phyloP scores from a whole-genome alignment of 2,888 invertebrate species.

The Eupeodes luniger region DNA sequence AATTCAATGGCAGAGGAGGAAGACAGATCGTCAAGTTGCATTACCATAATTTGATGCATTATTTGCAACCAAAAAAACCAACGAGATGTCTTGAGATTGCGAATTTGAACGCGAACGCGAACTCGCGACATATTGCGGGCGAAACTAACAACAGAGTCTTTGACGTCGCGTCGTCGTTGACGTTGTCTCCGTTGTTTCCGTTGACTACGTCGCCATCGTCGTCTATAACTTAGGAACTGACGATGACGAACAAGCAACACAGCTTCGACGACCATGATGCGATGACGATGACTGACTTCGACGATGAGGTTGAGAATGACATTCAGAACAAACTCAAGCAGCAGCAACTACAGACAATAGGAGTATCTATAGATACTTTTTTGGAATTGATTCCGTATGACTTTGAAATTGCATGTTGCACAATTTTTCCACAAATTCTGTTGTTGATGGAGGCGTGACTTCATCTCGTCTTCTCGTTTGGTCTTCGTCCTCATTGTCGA shows the following conservation, averaged over 20 bases:
- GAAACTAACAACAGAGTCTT: conserved; percentile 10
- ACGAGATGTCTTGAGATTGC: conserved; percentile 19
- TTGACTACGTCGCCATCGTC: not conserved
- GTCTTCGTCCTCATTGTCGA: not conserved
- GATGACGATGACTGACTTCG: conserved; percentile 11
- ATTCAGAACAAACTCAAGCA: conserved; percentile 42
- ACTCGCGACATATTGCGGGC: conserved; percentile 64
- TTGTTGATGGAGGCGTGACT: conserved; percentile 31
- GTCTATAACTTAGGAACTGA: conserved; percentile 16
- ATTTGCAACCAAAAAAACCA: conserved; percentile 9
- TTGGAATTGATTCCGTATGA: conserved; percentile 47
- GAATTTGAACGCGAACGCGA: conserved; percentile 2
- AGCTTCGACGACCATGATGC: not conserved
- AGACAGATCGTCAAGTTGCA: conserved; percentile 70
- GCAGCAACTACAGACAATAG: conserved; percentile 33
- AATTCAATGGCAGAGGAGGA: conserved; percentile 56
- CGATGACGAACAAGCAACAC: conserved; percentile 17
- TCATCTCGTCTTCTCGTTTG: not conserved
- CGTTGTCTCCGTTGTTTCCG: no score
- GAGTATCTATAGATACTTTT: conserved; percentile 39
- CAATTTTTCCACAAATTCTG: conserved; percentile 41
- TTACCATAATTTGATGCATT: conserved; percentile 73
- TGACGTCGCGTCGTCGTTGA: no score
- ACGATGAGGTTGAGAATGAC: conserved; percentile 19
- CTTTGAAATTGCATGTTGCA: conserved; percentile 53